Evolutionary conservation across 2,113 vertebrate genomes (phyloP), one percentile per base, ranked within the genome.

Genomic region (Ondatra zibethicus): DNA sequence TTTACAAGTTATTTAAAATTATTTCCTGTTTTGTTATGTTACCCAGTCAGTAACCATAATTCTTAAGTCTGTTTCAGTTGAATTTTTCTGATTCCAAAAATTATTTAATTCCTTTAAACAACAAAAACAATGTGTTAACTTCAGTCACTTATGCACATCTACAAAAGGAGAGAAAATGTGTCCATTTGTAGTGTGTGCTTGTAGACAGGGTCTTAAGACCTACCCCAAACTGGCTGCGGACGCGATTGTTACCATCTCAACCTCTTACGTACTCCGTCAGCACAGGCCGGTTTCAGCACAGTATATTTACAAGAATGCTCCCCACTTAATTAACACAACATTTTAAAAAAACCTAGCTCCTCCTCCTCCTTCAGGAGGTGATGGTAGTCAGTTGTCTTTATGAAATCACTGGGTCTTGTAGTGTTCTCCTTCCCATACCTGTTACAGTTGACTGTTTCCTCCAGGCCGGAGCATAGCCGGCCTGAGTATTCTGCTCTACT

Each of bases 1-100:
- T 95, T 84, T 31, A 75, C 2, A 92, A 36, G 2, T 88, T 78
- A 55, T 45, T 88, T 84, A 65, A 91, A 89, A 89, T 93, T 93
- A 33, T 70, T 85, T 93, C 23, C n/a, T 93, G 12, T 86, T 85
- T 52, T 78, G 3, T 80, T 14, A 55, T 45, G 7, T 55, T 95
- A 39, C 27, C 25, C 14, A 23, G 50, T 85, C 42, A 65, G 0
- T 78, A 55, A 84, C 7, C 33, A 39, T 76, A 91, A 61, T 76
- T 95, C 39, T n/a, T 87, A 76, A 90, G 88, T 76, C 66, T 27
- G 36, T 47, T 88, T 61, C 87, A 75, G 33, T 91, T 73, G 81
- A 47, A 70, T 85, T 82, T 72, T 73, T 76, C 31, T 85, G 0
- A 36, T 76, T 86, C 65, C 50, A 31, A 76, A 86, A 65, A 80